Base-by-base conservation (phyloP, 2,888 invertebrate genomes). In the Colostygia pectinataria region DNA sequence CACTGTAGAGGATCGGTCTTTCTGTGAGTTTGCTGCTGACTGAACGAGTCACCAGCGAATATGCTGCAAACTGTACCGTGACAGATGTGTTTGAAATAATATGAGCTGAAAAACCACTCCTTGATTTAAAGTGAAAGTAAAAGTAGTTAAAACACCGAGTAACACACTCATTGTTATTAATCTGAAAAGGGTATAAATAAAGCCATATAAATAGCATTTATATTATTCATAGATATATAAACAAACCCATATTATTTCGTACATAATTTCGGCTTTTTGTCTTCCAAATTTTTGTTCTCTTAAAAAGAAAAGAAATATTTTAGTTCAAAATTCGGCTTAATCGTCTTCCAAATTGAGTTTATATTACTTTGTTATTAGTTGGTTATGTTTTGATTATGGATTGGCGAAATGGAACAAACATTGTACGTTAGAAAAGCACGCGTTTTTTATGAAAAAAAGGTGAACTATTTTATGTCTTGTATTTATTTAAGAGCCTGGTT, bases 391-490 rank as follows among this genome's bases (percentile, higher is more conserved):
- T 24, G 57, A 59, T 42, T 53, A 39, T 38, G 56, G 51, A 54
- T 54, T 55, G 56, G 61, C 58, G 66, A 68, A 66, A 60, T 59
- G 74, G 73, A 74, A 78, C 77, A 81, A 77, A 80, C 78, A 67
- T 73, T 77, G 83, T 82, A 80, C 81, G 74, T 63, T 62, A 61
- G 54, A 60, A 47, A 65, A 68, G 77, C 77, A 82, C 85, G 85
- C 71, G 74, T 78, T 77, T 68, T 57, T 45, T 67, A 69, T 61
- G 67, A 69, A 42, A 77, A 31, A n/a, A 81, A 87, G 89, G 89
- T 88, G 89, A 89, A 85, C 86, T 80, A 69, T 76, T 73, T 81
- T 76, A 83, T 87, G 87, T 87, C 89, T 89, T 89, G 88, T 81
- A 63, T 63, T 59, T 73, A 68, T 77, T 71, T 76, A 65, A 65